Evolutionary conservation across 2,888 invertebrate species (phyloP).

Genomic region (Drosophila robusta): DNA sequence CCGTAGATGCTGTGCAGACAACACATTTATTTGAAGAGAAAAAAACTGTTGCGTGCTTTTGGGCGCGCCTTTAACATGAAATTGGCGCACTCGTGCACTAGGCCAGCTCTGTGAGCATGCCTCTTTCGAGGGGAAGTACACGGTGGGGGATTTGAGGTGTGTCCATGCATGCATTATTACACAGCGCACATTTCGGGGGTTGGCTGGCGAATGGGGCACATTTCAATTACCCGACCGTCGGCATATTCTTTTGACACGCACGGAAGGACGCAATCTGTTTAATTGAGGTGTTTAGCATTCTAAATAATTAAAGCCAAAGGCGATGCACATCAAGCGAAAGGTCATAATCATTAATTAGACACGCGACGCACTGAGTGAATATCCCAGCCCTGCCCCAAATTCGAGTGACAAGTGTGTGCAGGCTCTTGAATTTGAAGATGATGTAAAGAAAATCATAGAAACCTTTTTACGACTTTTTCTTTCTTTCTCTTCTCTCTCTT

Average conservation of each 20-base stretch:
- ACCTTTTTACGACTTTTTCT: no score
- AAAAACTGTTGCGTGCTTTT: slow-evolving; percentile 76
- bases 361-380: slow-evolving; percentile 61
- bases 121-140: slow-evolving; percentile 3
- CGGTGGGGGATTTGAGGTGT: slow-evolving; percentile 49
- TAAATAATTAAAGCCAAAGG: slow-evolving; percentile 66
- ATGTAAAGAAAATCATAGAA: neutral
- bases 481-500: no score
- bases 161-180: slow-evolving; percentile 54
- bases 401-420: slow-evolving; percentile 42
- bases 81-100: slow-evolving; percentile 79
- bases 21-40: neutral
- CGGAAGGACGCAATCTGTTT: slow-evolving; percentile 66
- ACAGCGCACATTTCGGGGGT: slow-evolving; percentile 21
- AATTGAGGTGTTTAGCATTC: slow-evolving; percentile 73
- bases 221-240: slow-evolving; percentile 48
- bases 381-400: neutral
- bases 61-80: slow-evolving; percentile 49
- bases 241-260: slow-evolving; percentile 65
- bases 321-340: slow-evolving; percentile 50
- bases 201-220: slow-evolving; percentile 18
- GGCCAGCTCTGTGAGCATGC: slow-evolving; percentile 33
- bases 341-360: slow-evolving; percentile 75
- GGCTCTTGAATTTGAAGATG: slow-evolving; percentile 11
- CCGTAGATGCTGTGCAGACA: slow-evolving; percentile 58